These are phyloP conservation scores for Zoanthus sociatus DNA, from an alignment of 92 coral and sea anemone species.

Conservation along the genomic window DNA sequence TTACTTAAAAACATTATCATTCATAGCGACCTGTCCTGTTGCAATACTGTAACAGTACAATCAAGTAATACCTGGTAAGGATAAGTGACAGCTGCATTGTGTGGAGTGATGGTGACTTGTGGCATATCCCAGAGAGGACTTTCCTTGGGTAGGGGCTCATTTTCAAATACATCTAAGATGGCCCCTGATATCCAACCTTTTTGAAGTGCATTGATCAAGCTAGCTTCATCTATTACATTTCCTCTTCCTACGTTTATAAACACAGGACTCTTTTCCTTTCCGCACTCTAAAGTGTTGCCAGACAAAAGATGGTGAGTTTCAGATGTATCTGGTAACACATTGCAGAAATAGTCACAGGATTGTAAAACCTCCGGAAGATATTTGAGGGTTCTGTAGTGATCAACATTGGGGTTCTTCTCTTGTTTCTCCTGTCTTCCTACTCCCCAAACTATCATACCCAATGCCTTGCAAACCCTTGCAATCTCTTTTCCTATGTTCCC, in stretches of 20 bases:
- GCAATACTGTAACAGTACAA: neutral
- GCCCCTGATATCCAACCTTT: conserved; percentile 96
- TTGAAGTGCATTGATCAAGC: conserved; percentile 79
- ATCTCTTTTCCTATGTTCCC: conserved; percentile 87
- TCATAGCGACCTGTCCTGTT: neutral
- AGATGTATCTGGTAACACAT: conserved; percentile 87
- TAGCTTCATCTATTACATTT: conserved; percentile 81
- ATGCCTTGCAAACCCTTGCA: conserved; percentile 83
- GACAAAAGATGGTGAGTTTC: conserved; percentile 80
- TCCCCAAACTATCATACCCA: conserved; percentile 89
- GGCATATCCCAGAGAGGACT: conserved; percentile 91
- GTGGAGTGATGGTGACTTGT: conserved; percentile 91
- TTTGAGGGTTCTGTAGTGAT: conserved; percentile 66
- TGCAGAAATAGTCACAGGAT: conserved; percentile 90
- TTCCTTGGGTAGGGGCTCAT: conserved; percentile 83
- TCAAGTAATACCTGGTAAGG: conserved; percentile 63
- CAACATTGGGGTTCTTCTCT: conserved; percentile 66
- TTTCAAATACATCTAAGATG: conserved; percentile 89
- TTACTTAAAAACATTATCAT: neutral
- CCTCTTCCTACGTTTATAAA: conserved; percentile 93
- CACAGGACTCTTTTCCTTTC: conserved; percentile 73
- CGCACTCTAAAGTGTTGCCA: conserved; percentile 75
- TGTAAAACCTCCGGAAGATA: conserved; percentile 73
- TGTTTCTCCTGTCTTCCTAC: conserved; percentile 66
- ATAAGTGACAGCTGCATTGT: conserved; percentile 64